phyloP scores from a whole-genome alignment of 1,140 invertebrate species.

The Anoplophora glabripennis region DNA sequence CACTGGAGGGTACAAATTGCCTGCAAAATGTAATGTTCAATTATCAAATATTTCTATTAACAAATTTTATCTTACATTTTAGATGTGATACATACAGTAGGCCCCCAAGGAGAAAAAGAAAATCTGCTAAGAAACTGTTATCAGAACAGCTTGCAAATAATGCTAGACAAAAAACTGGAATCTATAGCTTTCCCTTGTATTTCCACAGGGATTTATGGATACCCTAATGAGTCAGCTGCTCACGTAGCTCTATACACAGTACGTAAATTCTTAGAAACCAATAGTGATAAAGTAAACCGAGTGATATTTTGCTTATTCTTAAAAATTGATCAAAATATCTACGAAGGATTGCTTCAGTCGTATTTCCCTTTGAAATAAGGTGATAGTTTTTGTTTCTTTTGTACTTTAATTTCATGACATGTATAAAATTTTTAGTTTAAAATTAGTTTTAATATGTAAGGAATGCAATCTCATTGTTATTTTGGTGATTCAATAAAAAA shows the following conservation, averaged over 20 bases:
- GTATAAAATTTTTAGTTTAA: too few relatives aligned
- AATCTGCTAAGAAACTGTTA: conserved; percentile 68
- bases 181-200: conserved; percentile 83
- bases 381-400: too few relatives aligned
- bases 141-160: conserved; percentile 60
- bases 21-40: conserved; percentile 65
- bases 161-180: conserved; percentile 60
- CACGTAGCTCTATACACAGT: conserved; percentile 68
- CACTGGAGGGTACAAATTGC: conserved; percentile 74
- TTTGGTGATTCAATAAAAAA: too few relatives aligned
- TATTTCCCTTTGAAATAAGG: conserved; percentile 61
- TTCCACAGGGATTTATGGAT: conserved; percentile 83
- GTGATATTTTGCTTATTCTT: conserved; percentile 82
- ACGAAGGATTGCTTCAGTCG: conserved; percentile 67
- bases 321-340: conserved; percentile 68
- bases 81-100: conserved; percentile 84
- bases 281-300: conserved; percentile 64
- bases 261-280: conserved; percentile 63
- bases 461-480: too few relatives aligned
- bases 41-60: neutral
- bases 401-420: too few relatives aligned
- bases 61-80: conserved; percentile 44
- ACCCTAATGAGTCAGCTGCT: conserved; percentile 73
- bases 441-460: too few relatives aligned
- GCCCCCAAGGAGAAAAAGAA: conserved; percentile 70